Evolutionary conservation across 2,113 vertebrate species (phyloP), one percentile per base, ranked within the genome.

Genomic region (Tupaia chinensis): DNA sequence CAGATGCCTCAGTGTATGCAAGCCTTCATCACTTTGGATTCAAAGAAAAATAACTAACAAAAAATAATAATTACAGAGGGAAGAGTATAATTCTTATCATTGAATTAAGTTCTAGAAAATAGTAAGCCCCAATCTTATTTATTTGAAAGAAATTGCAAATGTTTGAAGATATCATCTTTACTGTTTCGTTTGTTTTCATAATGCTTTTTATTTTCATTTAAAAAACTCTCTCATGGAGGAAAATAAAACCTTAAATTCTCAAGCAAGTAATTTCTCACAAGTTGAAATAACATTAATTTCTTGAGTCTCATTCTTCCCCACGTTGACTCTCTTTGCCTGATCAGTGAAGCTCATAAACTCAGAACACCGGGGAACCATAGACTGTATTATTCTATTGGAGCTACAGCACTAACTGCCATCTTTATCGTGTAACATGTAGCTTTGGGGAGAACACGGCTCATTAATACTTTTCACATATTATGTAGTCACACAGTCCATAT

Each of bases 281-380:
- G 7, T 81, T 95, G 70, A 95, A 95, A 84, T 87, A n/a, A 80
- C 78, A 89, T 74, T 88, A 74, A 89, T 7, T 81, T 94, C 13
- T 29, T n/a, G 68, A 78, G 19, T 53, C 27, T 66, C 32, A 80
- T 80, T 95, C 60, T 95, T 92, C 27, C 13, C 25, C 54, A 53
- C 58, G 89, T 1, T 9, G 87, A 85, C 29, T 85, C 58, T 82
- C 25, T 96, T 85, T 77, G 77, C 22, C 14, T 78, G 29, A 78
- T 86, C 19, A 86, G 9, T 82, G 74, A 96, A 69, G 56, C 68
- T 81, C n/a, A 74, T 89, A 88, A 87, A 73, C 68, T 80, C 23
- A 89, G 82, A 77, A 82, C 58, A 61, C 25, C 2, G 54, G 56
- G 78, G 69, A 58, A 14, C 15, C 13, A 44, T 53, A n/a, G 2